Base-by-base conservation (phyloP, 2,888 invertebrate species). In the Rhagonycha fulva region DNA sequence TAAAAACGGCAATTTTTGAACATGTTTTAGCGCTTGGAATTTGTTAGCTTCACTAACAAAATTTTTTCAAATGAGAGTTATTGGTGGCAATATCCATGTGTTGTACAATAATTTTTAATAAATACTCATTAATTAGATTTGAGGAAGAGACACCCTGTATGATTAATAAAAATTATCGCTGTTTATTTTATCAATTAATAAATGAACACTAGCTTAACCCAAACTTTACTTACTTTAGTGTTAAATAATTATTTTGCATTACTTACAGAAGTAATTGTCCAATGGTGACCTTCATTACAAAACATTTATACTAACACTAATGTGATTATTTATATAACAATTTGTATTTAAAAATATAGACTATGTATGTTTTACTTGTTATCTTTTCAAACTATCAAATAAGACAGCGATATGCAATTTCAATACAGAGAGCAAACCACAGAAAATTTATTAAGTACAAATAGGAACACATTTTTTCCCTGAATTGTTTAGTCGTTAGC, bases 401-500 rank as follows among this genome's bases (percentile, higher is more conserved):
- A 66, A 26, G 32, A 62, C 9, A 71, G 32, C 47, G 69, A 71
- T 62, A 72, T 70, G 72, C 76, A 76, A 62, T 74, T 62, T 62
- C 71, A 76, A 76, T 73, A 74, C 70, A 70, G 66, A 76, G 76
- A 70, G 72, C 76, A 76, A 76, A 76, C 72, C 28, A 75, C 70
- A 77, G 61, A 72, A 70, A 77, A 77, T 72, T 75, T 75, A 78
- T 80, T 81, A 82, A 82, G 81, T 82, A 82, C 81, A 78, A 77
- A 72, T 82, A 82, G 81, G 81, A 82, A 82, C 81, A 81, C 80
- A 79, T 71, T 79, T 80, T 79, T 78, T 80, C 80, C 80, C 80
- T 79, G 80, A 80, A 76, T 77, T 72, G 71, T 73, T 75, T 68
- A 71, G 63, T 62, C 14, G 30, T 66, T 73, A 70, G 76, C 77